These are phyloP conservation scores for Periophthalmus modestus DNA, from an alignment of 2,113 vertebrate species.

Conservation along the genomic window DNA sequence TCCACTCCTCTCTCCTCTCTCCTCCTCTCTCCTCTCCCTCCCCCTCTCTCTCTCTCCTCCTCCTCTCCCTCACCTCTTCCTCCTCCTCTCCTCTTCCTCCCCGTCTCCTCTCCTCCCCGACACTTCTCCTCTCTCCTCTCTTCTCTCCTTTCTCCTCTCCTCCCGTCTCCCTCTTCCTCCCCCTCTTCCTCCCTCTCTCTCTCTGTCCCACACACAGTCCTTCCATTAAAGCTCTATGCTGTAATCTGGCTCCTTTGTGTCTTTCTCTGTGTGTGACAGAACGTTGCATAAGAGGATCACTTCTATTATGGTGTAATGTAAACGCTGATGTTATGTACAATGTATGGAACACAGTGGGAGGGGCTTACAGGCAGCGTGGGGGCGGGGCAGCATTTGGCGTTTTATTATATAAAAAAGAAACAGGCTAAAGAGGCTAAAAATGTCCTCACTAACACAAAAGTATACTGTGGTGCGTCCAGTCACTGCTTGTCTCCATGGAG, in stretches of 20 bases:
- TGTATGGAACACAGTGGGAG: background rate
- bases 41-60: conserved; percentile 30
- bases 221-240: conserved; percentile 43
- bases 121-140: conserved; percentile 48
- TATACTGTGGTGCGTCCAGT: no score
- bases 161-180: no score
- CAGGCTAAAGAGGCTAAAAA: no score
- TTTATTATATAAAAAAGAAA: background rate
- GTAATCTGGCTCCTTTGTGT: conserved; percentile 59
- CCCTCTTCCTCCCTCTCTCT: conserved; percentile 40
- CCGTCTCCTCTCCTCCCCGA: conserved; percentile 50
- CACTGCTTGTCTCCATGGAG: no score
- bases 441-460: no score
- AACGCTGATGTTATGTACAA: conserved; percentile 29
- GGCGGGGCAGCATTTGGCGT: background rate
- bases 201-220: conserved; percentile 55
- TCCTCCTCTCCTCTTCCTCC: conserved; percentile 47
- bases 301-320: conserved; percentile 60
- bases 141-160: conserved; percentile 41
- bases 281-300: conserved; percentile 70
- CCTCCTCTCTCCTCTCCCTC: conserved; percentile 24
- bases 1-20: conserved; percentile 51
- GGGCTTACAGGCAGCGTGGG: conserved; percentile 14
- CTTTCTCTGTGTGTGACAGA: conserved; percentile 53
- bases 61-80: conserved; percentile 36